phyloP scores from a whole-genome alignment of 2,113 vertebrate species.

The Alouatta palliata region DNA sequence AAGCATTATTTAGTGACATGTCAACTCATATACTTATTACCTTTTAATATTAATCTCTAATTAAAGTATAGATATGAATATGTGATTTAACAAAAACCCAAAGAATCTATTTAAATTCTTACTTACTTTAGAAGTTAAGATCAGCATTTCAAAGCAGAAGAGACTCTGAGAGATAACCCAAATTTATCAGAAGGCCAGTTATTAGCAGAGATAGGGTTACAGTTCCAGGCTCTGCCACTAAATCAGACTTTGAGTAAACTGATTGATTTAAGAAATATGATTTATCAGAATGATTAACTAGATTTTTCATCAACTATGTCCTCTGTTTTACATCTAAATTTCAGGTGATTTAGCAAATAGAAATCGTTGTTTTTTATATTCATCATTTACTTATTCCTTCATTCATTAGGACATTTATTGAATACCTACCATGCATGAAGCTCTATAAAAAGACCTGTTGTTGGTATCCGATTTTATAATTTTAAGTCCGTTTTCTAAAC shows the following conservation, averaged over 20 bases:
- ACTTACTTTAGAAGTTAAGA: neutral
- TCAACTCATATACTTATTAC: slow-evolving; percentile 1
- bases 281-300: slow-evolving; percentile 11
- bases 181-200: neutral
- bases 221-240: slow-evolving; percentile 8
- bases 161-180: neutral
- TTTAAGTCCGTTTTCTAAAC: slow-evolving; percentile 40
- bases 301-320: neutral
- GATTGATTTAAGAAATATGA: neutral
- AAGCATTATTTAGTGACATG: neutral
- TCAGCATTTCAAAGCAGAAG: slow-evolving; percentile 17
- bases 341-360: slow-evolving; percentile 1
- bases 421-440: neutral
- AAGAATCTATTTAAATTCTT: slow-evolving; percentile 19
- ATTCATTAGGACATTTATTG: neutral
- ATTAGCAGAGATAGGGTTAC: neutral
- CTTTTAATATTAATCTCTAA: neutral
- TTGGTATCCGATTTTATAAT: slow-evolving; percentile 2
- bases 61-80: neutral
- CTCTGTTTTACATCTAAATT: neutral
- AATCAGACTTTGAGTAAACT: slow-evolving; percentile 33
- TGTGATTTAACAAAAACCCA: neutral
- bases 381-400: neutral
- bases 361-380: neutral
- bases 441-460: neutral